A percentile compares a stretch with the other conserved stretches of the same genome.
Evolutionary conservation across 2,113 vertebrate species (phyloP).

Genomic region (Sinocyclocheilus grahami): DNA sequence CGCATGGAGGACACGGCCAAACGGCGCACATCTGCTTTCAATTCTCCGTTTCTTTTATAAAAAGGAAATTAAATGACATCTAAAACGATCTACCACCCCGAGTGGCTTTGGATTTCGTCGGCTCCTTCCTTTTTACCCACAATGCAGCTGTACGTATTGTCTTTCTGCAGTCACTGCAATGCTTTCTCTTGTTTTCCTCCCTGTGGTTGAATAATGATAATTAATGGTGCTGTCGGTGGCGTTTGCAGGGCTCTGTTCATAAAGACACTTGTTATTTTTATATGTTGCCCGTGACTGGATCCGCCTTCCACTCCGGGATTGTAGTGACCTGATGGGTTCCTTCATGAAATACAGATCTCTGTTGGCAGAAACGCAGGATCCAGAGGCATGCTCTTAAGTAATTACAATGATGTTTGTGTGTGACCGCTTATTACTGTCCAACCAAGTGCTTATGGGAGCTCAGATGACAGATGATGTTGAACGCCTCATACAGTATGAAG

Average conservation of each 20-base stretch:
- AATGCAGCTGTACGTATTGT: constrained; percentile 15
- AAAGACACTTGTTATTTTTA: constrained; percentile 27
- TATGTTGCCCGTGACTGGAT: constrained; percentile 25
- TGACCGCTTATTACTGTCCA: constrained; percentile 29
- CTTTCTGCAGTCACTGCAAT: not conserved
- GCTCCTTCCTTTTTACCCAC: constrained; percentile 22
- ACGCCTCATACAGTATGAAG: not conserved
- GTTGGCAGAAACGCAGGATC: not conserved
- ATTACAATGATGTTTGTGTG: constrained; percentile 26
- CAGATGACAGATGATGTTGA: constrained; percentile 13
- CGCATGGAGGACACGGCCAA: constrained; percentile 14
- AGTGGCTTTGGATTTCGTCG: constrained; percentile 22
- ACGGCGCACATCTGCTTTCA: constrained; percentile 40
- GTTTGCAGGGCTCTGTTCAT: constrained; percentile 13
- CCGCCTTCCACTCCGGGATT: not conserved
- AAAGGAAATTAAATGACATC: constrained; percentile 52
- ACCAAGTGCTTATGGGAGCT: constrained; percentile 17
- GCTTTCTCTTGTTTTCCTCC: constrained; percentile 8
- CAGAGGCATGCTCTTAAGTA: constrained; percentile 15
- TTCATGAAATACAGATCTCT: constrained; percentile 24
- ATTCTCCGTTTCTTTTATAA: constrained; percentile 52
- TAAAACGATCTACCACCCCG: constrained; percentile 51
- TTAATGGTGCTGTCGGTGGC: constrained; percentile 11
- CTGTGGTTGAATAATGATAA: constrained; percentile 38
- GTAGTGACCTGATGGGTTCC: constrained; percentile 15